Base-by-base conservation (phyloP, 2,113 vertebrate species). In the Rattus rattus region DNA sequence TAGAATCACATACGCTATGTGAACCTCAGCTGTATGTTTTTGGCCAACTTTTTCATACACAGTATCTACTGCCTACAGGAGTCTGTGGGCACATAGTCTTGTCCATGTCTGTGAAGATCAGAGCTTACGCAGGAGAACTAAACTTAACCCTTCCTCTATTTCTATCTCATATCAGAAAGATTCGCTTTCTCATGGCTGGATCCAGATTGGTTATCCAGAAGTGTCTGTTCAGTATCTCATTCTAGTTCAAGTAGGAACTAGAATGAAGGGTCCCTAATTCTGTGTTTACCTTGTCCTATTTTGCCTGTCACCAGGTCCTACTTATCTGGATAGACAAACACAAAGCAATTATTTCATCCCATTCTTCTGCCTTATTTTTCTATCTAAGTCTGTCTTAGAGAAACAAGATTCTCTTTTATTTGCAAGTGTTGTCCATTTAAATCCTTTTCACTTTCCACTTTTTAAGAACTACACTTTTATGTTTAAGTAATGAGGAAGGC, bases 321-420 rank as follows among this genome's bases (percentile, higher is more conserved):
- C 36, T 36, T 12, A 28, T 20, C 12, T 75, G 39, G 16, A 87
- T 76, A 20, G 22, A 69, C 7, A 77, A 54, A 13, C 61, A 59
- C 7, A 39, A 91, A 85, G 36, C 13, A 65, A 52, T 70, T 56
- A 67, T 49, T 5, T 56, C 22, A 75, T 47, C 2, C 76, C 54
- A 52, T 65, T 49, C 30, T 90, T 11, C 14, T 73, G 81, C 70
- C 56, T 72, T 92, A 63, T 91, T 39, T 65, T 28, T 28, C 24
- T 59, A 72, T 80, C 36, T 52, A 20, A 33, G 24, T 26, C 28
- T 19, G 20, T 79, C 28, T 97, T 73, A 12, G 72, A 75, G 87
- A 86, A 93, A 39, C 24, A 80, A 16, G 39, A 91, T 63, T 95
- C 16, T 36, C n/a, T 91, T 75, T 92, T 12, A 52, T 75, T 91